Evolutionary conservation across 2,888 invertebrate species (phyloP).

Genomic region (Orthosia gothica): DNA sequence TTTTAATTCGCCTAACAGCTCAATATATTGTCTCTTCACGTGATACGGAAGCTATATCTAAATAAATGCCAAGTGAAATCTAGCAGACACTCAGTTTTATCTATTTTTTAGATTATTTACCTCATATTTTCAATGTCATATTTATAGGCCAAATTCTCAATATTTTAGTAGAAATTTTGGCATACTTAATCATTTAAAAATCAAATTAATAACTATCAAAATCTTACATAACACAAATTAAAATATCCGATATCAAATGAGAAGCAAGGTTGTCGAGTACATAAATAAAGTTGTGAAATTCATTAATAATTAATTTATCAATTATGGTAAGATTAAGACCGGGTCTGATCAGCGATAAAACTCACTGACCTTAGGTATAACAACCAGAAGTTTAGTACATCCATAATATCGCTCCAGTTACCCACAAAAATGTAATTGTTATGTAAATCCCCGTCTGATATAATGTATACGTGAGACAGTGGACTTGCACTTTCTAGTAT

Average conservation of each 20-base stretch:
- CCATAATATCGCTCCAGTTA: conserved; percentile 87
- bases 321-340: conserved; percentile 30
- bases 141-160: neutral
- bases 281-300: conserved; percentile 62
- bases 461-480: conserved; percentile 88
- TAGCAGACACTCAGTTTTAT: neutral
- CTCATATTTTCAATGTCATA: conserved; percentile 9
- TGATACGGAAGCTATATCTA: conserved; percentile 51
- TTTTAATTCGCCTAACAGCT: conserved; percentile 25
- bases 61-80: conserved; percentile 60
- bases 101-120: neutral
- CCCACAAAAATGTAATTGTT: conserved; percentile 87
- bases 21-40: conserved; percentile 39
- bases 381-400: conserved; percentile 25
- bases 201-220: conserved; percentile 12
- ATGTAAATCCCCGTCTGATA: conserved; percentile 89
- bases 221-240: conserved; percentile 46
- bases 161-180: conserved; percentile 7
- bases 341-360: conserved; percentile 18
- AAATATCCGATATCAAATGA: conserved; percentile 35
- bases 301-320: conserved; percentile 60
- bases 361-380: conserved; percentile 47
- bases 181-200: neutral
- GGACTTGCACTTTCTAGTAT: conserved; percentile 89
- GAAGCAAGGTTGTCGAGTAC: conserved; percentile 56